Conservation (phyloP, 2,113 vertebrate species). For the Pseudonaja textilis region DNA sequence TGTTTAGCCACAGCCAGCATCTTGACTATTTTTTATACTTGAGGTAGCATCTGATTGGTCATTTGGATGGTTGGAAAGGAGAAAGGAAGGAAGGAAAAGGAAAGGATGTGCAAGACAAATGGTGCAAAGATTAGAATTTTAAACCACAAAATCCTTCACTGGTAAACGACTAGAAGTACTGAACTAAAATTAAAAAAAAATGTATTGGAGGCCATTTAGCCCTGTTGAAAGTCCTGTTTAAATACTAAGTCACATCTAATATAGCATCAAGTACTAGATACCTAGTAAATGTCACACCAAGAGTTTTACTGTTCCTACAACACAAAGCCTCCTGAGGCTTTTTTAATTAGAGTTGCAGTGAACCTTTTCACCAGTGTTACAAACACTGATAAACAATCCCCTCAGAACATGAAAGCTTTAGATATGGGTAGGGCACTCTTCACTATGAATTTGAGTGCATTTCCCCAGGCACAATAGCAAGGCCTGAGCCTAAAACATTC, state of each 20-base stretch:
- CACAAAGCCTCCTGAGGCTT: conserved; percentile 11
- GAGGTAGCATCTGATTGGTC: no score
- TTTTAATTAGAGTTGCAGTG: conserved; percentile 38
- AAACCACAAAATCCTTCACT: not conserved
- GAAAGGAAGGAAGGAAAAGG: no score
- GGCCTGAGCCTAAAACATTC: not conserved
- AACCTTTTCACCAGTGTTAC: conserved; percentile 15
- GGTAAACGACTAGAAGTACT: not conserved
- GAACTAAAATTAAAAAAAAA: not conserved
- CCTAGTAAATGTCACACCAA: not conserved
- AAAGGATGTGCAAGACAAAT: not conserved
- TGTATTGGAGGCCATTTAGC: not conserved
- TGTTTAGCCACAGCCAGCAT: not conserved
- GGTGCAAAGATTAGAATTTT: not conserved
- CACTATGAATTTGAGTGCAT: conserved; percentile 9
- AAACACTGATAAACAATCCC: conserved; percentile 40
- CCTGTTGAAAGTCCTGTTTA: not conserved
- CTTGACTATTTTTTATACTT: not conserved
- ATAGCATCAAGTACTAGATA: conserved; percentile 14
- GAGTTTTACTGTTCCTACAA: conserved; percentile 24
- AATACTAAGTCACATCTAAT: conserved; percentile 30
- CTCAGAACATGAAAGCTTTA: conserved; percentile 26
- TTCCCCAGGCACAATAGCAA: not conserved
- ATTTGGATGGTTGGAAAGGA: not conserved
- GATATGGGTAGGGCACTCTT: not conserved